phyloP scores from a whole-genome alignment of 1,140 invertebrate species.

The Parapsyche elsis region DNA sequence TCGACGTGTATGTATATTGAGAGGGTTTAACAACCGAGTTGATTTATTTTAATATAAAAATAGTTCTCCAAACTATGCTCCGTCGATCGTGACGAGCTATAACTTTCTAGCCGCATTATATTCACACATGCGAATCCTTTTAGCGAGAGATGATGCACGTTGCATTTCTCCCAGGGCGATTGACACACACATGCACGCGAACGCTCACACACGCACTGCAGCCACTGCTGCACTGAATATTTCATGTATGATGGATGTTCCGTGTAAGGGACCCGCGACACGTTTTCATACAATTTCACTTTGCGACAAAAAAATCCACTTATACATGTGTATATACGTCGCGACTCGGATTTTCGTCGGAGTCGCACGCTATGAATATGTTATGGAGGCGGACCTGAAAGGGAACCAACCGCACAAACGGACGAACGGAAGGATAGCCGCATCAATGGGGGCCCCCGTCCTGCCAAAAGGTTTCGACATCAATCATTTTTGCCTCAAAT shows the following conservation, averaged over 20 bases:
- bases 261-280: constrained; percentile 35
- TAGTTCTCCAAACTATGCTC: too few species aligned
- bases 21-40: too few species aligned
- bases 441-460: too few species aligned
- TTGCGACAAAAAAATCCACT: too few species aligned
- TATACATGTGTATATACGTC: too few species aligned
- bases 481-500: constrained; percentile 53
- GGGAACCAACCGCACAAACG: neutral
- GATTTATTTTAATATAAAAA: too few species aligned
- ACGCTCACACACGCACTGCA: too few species aligned
- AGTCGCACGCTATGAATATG: constrained; percentile 3
- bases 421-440: too few species aligned
- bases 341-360: too few species aligned
- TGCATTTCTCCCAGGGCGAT: constrained; percentile 54
- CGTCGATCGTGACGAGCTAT: too few species aligned
- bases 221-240: constrained; percentile 44
- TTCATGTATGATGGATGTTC: constrained; percentile 56
- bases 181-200: constrained; percentile 47
- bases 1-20: too few species aligned
- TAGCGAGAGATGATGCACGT: neutral
- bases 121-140: neutral
- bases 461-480: constrained; percentile 50
- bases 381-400: neutral
- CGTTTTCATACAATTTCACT: neutral
- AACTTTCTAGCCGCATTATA: neutral